Percentiles rank a stretch among this genome's conserved stretches.
Conservation (phyloP, 2,888 invertebrate genomes). For the Nymphalis c-album region DNA sequence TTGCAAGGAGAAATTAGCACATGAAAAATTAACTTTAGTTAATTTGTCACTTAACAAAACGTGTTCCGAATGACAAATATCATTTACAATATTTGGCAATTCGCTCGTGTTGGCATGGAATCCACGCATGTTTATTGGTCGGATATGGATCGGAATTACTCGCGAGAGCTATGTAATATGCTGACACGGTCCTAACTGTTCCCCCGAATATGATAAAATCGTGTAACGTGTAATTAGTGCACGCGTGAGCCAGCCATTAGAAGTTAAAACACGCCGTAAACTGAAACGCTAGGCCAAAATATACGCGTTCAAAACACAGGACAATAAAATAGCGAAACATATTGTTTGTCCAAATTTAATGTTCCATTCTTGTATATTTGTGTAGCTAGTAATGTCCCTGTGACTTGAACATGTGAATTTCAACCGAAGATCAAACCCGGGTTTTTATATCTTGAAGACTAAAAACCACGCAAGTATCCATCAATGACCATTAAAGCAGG, state of each 20-base stretch:
- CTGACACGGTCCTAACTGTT: constrained; percentile 21
- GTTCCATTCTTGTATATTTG: constrained; percentile 26
- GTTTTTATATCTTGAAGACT: too few relatives aligned
- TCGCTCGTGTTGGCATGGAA: constrained; percentile 22
- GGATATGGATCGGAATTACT: constrained; percentile 22
- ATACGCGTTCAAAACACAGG: constrained; percentile 14
- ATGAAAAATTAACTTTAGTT: neutral
- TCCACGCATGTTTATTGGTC: constrained; percentile 20
- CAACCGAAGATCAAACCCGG: too few relatives aligned
- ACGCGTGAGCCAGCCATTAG: constrained; percentile 30
- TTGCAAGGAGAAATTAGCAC: too few relatives aligned
- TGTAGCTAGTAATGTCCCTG: neutral
- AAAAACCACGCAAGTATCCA: too few relatives aligned
- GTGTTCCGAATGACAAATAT: neutral
- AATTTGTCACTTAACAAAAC: neutral
- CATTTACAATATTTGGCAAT: constrained; percentile 13
- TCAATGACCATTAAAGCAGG: too few relatives aligned
- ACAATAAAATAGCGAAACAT: constrained; percentile 37
- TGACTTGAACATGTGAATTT: too few relatives aligned
- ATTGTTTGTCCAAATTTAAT: constrained; percentile 35
- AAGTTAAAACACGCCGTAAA: constrained; percentile 34
- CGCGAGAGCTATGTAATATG: constrained; percentile 29
- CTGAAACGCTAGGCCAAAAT: constrained; percentile 12
- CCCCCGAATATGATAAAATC: constrained; percentile 35
- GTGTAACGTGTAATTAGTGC: constrained; percentile 34